Evolutionary conservation across 2,797 vertebrate genomes (phyloP).

Genomic region (Malacoctenus gilli): DNA sequence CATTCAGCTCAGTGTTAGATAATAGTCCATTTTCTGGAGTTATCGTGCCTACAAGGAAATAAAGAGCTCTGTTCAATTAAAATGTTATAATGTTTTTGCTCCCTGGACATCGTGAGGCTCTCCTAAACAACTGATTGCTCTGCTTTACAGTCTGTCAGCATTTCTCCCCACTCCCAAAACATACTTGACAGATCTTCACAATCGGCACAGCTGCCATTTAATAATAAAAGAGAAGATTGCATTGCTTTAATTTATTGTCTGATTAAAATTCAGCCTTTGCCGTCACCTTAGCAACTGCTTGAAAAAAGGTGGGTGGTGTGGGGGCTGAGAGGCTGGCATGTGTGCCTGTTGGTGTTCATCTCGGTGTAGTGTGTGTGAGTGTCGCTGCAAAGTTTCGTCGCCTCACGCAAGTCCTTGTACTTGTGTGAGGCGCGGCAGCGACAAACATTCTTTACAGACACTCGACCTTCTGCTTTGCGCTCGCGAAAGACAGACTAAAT

Average conservation of each 20-base stretch:
- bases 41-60: conserved; percentile 18
- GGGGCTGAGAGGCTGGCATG: conserved; percentile 79
- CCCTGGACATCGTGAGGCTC: conserved; percentile 3
- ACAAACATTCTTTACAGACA: conserved; percentile 60
- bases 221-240: conserved; percentile 70
- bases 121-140: neutral
- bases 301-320: conserved; percentile 79
- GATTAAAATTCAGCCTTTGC: conserved; percentile 85
- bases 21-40: conserved; percentile 17
- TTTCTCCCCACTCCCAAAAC: conserved; percentile 29
- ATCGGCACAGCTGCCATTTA: conserved; percentile 48
- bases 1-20: conserved; percentile 22
- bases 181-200: conserved; percentile 42
- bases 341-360: conserved; percentile 69
- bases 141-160: conserved; percentile 31
- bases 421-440: conserved; percentile 28
- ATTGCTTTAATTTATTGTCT: conserved; percentile 82
- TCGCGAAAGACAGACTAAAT: conserved; percentile 21
- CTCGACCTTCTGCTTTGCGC: conserved; percentile 54
- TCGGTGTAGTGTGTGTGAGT: conserved; percentile 38
- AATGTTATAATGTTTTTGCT: neutral
- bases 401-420: conserved; percentile 63
- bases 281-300: conserved; percentile 86
- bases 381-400: conserved; percentile 64
- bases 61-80: neutral